Conservation (phyloP, 2,113 vertebrate genomes). For the Artemisiospiza belli region DNA sequence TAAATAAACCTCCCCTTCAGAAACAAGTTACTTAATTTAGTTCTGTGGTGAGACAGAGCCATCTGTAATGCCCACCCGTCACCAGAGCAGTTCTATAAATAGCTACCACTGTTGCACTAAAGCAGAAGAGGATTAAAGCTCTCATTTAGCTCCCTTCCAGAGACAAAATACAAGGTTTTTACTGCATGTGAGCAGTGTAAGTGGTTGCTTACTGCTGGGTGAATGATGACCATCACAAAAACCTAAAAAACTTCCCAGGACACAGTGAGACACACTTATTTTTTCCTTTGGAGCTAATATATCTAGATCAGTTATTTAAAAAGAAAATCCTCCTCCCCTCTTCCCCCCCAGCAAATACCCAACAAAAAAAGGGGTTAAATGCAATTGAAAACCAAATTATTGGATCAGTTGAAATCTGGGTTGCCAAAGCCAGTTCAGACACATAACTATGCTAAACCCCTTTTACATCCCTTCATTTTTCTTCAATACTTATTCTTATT, state of each 20-base stretch:
- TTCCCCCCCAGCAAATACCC: neutral
- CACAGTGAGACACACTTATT: neutral
- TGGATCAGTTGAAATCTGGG: neutral
- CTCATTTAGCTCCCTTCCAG: constrained; percentile 2
- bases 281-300: neutral
- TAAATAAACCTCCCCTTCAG: constrained; percentile 37
- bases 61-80: constrained; percentile 59
- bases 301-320: neutral
- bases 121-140: constrained; percentile 47
- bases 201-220: neutral
- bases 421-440: neutral
- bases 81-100: constrained; percentile 45
- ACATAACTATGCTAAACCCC: neutral
- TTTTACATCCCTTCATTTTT: neutral
- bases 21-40: constrained; percentile 63
- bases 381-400: neutral
- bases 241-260: neutral
- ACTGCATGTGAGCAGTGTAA: neutral
- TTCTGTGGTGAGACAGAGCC: constrained; percentile 42
- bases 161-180: neutral
- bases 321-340: neutral
- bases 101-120: neutral
- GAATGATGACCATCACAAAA: neutral
- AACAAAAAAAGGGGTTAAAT: neutral
- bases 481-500: neutral